Evolutionary conservation across 64 coral and sea anemone species (phyloP), one percentile per base, ranked within the genome.

Genomic region (Trachythela sp.): DNA sequence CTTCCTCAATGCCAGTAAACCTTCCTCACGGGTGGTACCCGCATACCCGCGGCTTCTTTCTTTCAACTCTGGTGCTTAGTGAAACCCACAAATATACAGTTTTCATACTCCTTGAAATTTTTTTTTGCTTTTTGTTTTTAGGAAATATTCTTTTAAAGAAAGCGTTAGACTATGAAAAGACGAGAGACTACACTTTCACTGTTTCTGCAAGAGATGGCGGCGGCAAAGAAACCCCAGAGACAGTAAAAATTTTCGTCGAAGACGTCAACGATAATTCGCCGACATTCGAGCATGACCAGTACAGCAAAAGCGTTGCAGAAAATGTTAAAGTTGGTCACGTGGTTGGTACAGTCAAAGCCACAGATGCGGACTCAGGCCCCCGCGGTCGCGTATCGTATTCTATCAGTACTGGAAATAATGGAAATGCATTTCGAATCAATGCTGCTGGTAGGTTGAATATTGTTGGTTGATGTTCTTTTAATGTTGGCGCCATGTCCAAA

Each of bases 291-390:
- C 32, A 80, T 2, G 33, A 80, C 20, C 32, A 7, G 5, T 80
- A 80, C 75, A 80, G 7, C 33, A 9, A 15, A 5, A 38, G 13
- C 31, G 11, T 80, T 2, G 75, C 75, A 18, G 75, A 80, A 39
- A 80, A 80, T 39, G 75, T 80, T 30, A 80, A 80, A 10, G 32
- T 80, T 39, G 75, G 75, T 80, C 75, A 80, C 75, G 33, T 80
- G 13, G 33, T 80, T 35, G 75, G 38, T 30, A 18, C 31, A 15
- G 75, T 80, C 8, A 80, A 80, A 39, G 75, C 75, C 13, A 80
- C 75, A 9, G 75, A 80, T 80, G 75, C 33, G 4, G 75, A 80
- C 37, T 80, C 75, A 13, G 75, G 75, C 37, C 75, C 75, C 75
- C 32, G 75, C 4, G 75, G 75, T 39, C 32, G 75, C 1, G 20